These are phyloP conservation scores for Ommatoiulus sabulosus DNA, from an alignment of 2,888 invertebrate species.

Conservation along the genomic window DNA sequence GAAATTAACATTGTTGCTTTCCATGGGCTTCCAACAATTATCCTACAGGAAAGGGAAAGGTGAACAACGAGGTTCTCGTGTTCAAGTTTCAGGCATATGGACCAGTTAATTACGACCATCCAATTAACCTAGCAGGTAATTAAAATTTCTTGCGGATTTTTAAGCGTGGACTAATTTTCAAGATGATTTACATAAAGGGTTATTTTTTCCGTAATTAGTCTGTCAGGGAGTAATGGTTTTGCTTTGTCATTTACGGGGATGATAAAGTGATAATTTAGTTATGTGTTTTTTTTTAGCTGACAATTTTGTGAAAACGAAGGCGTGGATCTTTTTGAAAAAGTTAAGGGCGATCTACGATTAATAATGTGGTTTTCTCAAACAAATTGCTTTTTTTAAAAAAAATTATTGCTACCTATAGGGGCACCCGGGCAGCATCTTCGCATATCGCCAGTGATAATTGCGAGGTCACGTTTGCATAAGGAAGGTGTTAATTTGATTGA, in stretches of 20 bases:
- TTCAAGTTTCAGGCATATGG: not conserved
- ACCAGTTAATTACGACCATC: not conserved
- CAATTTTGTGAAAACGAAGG: no score
- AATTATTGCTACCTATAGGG: no score
- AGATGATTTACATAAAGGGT: not conserved
- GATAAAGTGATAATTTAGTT: no score
- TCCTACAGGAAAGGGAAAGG: slow-evolving; percentile 29
- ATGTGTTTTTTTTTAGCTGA: no score
- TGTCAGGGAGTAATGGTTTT: not conserved
- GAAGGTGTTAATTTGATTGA: no score
- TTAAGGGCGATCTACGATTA: no score
- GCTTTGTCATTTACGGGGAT: not conserved
- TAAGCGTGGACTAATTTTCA: not conserved
- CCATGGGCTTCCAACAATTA: slow-evolving; percentile 4
- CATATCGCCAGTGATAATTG: no score
- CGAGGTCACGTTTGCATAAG: no score
- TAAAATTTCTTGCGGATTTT: not conserved
- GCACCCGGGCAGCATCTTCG: no score
- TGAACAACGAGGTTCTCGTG: not conserved
- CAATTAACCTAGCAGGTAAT: slow-evolving; percentile 45
- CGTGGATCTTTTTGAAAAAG: no score
- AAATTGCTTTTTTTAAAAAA: no score
- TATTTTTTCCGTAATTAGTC: not conserved
- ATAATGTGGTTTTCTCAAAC: no score
- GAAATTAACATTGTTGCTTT: slow-evolving; percentile 33